Evolutionary conservation across 2,113 vertebrate species (phyloP), one percentile per base, ranked within the genome.

Genomic region (Sorex fumeus): DNA sequence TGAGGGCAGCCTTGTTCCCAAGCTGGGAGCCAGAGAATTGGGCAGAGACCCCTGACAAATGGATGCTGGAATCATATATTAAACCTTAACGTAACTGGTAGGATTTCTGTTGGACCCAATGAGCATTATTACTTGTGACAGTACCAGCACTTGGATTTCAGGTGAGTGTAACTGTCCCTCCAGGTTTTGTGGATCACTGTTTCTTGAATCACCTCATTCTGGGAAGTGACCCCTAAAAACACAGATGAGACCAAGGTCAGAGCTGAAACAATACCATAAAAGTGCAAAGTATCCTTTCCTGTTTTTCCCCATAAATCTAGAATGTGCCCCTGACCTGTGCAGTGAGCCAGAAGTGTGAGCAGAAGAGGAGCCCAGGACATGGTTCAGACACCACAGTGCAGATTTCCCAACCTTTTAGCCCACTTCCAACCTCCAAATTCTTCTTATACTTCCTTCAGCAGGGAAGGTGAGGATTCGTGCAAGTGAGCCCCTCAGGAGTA

Each of bases 281-380:
- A 4, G n/a, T 25, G 0, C 2, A 77, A n/a, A 15, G 36, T 60
- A 45, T 18, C 13, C 28, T 84, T 11, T 6, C 32, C 23, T 25
- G 34, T 8, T 25, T 25, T 64, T 21, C 23, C 32, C 27, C 27
- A 25, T 25, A 3, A n/a, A 11, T 9, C 7, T 40, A 18, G 19
- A 60, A 32, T 2, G 40, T 40, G 4, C 16, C 47, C 74, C 77
- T 47, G 50, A 91, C 79, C 86, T 90, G 45, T 82, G 36, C 76
- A 82, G 53, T 82, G 80, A 86, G 64, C 64, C 62, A 93, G 27
- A 91, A 69, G 0, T 40, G 40, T 40, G 4, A 84, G 60, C 1
- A 69, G 1, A 9, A 91, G 3, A 45, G 74, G 57, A 2, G 53
- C 53, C 15, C 53, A 53, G 53, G 18, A 11, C 13, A 40, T 40